Evolutionary conservation across 2,888 invertebrate species (phyloP).

Genomic region (Sepioteuthis lessoniana): DNA sequence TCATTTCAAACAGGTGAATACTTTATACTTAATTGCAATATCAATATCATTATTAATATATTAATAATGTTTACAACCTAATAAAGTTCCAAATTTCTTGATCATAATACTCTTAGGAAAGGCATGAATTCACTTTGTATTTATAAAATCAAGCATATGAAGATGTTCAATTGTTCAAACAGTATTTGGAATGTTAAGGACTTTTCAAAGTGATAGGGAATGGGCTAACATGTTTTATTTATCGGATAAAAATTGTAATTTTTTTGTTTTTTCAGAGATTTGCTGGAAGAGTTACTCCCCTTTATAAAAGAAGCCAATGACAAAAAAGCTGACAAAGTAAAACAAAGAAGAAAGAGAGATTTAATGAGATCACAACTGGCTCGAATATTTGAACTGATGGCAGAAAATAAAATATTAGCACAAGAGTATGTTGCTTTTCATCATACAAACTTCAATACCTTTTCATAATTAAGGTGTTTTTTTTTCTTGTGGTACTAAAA

Average conservation of each 20-base stretch:
- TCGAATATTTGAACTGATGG: conserved; percentile 90
- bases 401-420: conserved; percentile 79
- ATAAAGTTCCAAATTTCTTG: neutral
- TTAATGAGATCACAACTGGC: conserved; percentile 92
- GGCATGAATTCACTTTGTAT: neutral
- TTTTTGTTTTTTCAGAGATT: conserved; percentile 81
- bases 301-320: conserved; percentile 96
- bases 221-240: neutral
- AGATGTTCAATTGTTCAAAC: too few species aligned
- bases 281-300: conserved; percentile 94
- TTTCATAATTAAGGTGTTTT: too few species aligned
- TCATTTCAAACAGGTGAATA: too few species aligned
- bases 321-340: conserved; percentile 96
- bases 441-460: neutral
- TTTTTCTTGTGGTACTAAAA: too few species aligned
- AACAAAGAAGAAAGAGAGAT: conserved; percentile 91
- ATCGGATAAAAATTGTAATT: neutral
- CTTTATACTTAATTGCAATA: too few species aligned
- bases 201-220: too few species aligned
- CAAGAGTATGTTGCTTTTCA: conserved; percentile 64
- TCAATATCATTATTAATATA: too few species aligned
- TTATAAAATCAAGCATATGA: too few species aligned
- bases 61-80: too few species aligned
- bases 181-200: too few species aligned
- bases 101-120: neutral